Evolutionary conservation across 2,797 vertebrate species (phyloP), one percentile per base, ranked within the genome.

Genomic region (Iguana delicatissima): DNA sequence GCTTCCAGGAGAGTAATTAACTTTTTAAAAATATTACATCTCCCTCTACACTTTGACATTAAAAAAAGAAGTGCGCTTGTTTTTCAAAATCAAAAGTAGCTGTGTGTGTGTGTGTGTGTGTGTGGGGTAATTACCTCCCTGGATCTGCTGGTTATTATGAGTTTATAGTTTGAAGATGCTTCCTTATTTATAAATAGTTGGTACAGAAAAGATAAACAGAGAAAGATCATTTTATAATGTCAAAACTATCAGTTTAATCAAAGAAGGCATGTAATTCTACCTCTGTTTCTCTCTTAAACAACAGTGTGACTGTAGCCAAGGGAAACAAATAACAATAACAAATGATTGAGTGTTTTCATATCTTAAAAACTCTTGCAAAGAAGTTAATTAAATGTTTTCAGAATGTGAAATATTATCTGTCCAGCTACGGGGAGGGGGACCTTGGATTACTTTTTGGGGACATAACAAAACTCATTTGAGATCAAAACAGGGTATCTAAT

Each of bases 321-420:
- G 35, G 76, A 87, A 90, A 87, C 67, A 89, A 85, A 91, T 50
- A 91, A 42, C 42, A 67, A 82, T 10, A 80, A n/a, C 26, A 87
- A 84, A 22, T 67, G 73, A 89, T 80, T 85, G 83, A 38, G 42
- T 55, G 73, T 89, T 89, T 80, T 69, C 57, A 57, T 57, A 87
- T 67, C 46, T 38, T 83, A 62, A 18, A 12, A 84, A 57, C 16
- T 79, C 59, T 55, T 67, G n/a, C 73, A 79, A 84, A 86, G 67
- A 90, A 91, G 42, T 84, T 77, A 91, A 84, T 84, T 79, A 91
- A 91, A 91, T 91, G 85, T 79, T 87, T 87, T 77, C 80, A 69
- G 46, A 79, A 83, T 77, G 72, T 91, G 85, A 79, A 91, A 91
- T 84, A 77, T 59, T 83, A 84, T 91, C 89, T 10, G 24, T 77